These are phyloP conservation scores for Chloebia gouldiae DNA, from an alignment of 2,113 vertebrate genomes.

Conservation along the genomic window DNA sequence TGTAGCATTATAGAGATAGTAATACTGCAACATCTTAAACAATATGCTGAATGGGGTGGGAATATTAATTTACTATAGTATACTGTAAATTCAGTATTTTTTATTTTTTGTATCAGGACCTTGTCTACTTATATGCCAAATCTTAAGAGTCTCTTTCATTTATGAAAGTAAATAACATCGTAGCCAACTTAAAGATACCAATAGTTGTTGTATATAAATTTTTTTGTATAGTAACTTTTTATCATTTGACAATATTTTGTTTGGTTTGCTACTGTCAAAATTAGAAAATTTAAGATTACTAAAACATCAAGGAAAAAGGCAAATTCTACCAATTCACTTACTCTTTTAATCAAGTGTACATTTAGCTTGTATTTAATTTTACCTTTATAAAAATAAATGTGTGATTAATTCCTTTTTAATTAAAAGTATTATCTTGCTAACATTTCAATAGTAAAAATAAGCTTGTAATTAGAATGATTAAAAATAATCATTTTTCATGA, in stretches of 20 bases:
- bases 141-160: background rate
- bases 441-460: background rate
- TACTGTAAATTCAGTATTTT: background rate
- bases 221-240: background rate
- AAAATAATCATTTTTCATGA: background rate
- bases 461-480: background rate
- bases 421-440: background rate
- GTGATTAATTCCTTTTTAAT: background rate
- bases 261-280: background rate
- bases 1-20: background rate
- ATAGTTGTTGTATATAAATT: background rate
- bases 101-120: rapidly evolving
- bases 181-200: background rate
- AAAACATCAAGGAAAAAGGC: background rate
- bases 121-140: background rate
- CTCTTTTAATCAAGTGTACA: background rate
- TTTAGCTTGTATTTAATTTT: background rate
- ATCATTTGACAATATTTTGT: background rate
- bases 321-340: background rate
- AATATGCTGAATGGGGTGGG: background rate
- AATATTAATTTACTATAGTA: background rate
- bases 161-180: background rate
- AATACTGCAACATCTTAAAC: background rate
- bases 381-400: background rate
- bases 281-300: background rate